phyloP scores from a whole-genome alignment of 2,113 vertebrate species.

The Scartelaos histophorus region DNA sequence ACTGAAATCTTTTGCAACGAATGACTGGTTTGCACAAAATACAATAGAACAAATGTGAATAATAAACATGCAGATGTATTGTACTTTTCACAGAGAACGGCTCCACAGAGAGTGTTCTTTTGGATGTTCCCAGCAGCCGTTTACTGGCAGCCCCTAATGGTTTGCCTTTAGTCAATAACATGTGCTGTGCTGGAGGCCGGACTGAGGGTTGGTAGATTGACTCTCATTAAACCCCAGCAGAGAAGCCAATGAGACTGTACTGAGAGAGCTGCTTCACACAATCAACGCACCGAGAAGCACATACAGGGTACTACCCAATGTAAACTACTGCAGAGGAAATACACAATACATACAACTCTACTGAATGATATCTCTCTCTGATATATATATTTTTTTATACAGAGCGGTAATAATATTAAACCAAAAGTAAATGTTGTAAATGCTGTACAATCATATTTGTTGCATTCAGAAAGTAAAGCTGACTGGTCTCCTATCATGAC shows the following conservation, averaged over 20 bases:
- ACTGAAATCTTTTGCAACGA: not conserved
- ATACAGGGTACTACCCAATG: not conserved
- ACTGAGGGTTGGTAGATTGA: slow-evolving; percentile 6
- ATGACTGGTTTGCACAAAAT: not conserved
- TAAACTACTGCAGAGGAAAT: not conserved
- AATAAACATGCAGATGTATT: slow-evolving; percentile 2
- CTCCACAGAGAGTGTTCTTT: not conserved
- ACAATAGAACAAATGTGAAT: not conserved
- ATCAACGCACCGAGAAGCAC: not conserved
- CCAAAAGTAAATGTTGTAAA: no score
- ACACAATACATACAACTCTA: no score
- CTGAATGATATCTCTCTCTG: no score
- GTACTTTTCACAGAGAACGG: not conserved
- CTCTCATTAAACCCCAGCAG: slow-evolving; percentile 10
- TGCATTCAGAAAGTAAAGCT: no score
- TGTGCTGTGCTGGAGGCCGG: slow-evolving; percentile 10
- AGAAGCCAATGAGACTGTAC: slow-evolving; percentile 9
- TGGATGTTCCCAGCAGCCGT: slow-evolving; percentile 1
- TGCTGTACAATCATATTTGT: no score
- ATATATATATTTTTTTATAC: no score
- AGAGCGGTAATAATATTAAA: no score
- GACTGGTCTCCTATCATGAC: no score
- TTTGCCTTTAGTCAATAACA: slow-evolving; percentile 10
- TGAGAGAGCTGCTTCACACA: slow-evolving; percentile 6
- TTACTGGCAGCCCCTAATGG: not conserved